Evolutionary conservation across 2,888 invertebrate genomes (phyloP).

Genomic region (Harpalus rubripes): DNA sequence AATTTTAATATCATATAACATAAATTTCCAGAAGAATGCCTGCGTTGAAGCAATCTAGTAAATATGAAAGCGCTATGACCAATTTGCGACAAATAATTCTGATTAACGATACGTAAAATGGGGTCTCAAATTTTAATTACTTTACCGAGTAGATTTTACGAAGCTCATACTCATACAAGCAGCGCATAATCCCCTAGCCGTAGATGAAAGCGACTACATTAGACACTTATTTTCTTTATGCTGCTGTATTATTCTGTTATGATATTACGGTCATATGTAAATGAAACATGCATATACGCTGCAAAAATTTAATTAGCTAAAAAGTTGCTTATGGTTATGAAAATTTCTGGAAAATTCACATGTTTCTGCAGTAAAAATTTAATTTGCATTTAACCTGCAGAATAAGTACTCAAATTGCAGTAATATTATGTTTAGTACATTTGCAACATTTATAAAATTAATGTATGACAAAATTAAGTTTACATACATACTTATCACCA

Average conservation of each 20-base stretch:
- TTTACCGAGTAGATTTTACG: slow-evolving; percentile 1
- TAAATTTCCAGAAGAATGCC: background rate
- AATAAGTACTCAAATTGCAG: slow-evolving; percentile 23
- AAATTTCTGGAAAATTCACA: slow-evolving; percentile 20
- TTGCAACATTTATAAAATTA: background rate
- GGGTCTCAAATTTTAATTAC: slow-evolving; percentile 23
- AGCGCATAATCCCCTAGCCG: background rate
- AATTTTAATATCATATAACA: background rate
- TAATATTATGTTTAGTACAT: slow-evolving; percentile 20
- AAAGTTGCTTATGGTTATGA: slow-evolving; percentile 50
- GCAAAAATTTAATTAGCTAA: slow-evolving; percentile 54
- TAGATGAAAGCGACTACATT: slow-evolving; percentile 36
- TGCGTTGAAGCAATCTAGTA: background rate
- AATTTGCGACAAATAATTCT: background rate
- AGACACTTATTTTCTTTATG: slow-evolving; percentile 34
- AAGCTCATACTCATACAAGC: slow-evolving; percentile 24
- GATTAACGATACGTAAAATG: slow-evolving; percentile 13
- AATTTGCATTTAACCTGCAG: slow-evolving; percentile 21
- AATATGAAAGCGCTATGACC: slow-evolving; percentile 10
- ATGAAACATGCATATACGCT: slow-evolving; percentile 34
- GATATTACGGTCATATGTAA: slow-evolving; percentile 47
- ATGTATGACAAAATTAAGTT: background rate
- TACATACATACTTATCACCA: no score
- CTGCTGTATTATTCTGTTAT: slow-evolving; percentile 18
- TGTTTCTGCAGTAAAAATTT: slow-evolving; percentile 22